Evolutionary conservation across 2,888 invertebrate genomes (phyloP).

Genomic region (Panopea generosa): DNA sequence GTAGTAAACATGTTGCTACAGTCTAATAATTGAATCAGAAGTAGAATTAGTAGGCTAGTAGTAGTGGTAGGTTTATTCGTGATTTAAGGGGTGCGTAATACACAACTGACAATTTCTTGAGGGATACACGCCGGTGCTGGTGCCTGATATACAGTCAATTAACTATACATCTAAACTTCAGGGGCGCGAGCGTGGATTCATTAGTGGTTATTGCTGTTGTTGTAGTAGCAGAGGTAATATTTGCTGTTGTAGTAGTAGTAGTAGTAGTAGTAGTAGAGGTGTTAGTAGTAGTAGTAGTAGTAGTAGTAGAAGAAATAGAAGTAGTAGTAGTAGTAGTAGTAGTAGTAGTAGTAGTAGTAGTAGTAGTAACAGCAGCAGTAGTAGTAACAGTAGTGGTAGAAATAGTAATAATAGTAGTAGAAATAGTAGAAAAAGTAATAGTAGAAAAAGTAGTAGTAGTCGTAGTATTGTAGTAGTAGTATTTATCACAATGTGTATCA

Average conservation of each 20-base stretch:
- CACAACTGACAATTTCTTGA: too few relatives aligned
- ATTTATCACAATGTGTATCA: too few relatives aligned
- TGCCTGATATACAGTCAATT: too few relatives aligned
- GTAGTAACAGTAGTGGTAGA: neutral
- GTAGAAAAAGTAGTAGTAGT: too few relatives aligned
- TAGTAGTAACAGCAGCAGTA: slow-evolving; percentile 7
- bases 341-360: slow-evolving; percentile 43
- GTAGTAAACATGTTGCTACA: too few relatives aligned
- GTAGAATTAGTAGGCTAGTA: slow-evolving; percentile 10
- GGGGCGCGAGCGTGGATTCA: slow-evolving; percentile 15
- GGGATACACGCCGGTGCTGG: too few relatives aligned
- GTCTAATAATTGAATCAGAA: slow-evolving; percentile 16
- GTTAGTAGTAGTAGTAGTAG: slow-evolving; percentile 28
- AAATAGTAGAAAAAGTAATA: too few relatives aligned
- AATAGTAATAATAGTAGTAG: too few relatives aligned
- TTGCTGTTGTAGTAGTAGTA: slow-evolving; percentile 41
- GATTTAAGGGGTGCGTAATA: too few relatives aligned
- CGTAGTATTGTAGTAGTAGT: too few relatives aligned
- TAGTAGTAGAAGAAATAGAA: slow-evolving; percentile 51
- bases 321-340: slow-evolving; percentile 40
- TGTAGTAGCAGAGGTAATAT: slow-evolving; percentile 15
- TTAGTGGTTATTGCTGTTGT: slow-evolving; percentile 32
- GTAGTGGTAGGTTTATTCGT: too few relatives aligned
- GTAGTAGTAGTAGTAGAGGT: slow-evolving; percentile 15
- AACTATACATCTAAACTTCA: too few relatives aligned